These are phyloP conservation scores for Dunckerocampus dactyliophorus DNA, from an alignment of 2,113 vertebrate species.

Conservation along the genomic window DNA sequence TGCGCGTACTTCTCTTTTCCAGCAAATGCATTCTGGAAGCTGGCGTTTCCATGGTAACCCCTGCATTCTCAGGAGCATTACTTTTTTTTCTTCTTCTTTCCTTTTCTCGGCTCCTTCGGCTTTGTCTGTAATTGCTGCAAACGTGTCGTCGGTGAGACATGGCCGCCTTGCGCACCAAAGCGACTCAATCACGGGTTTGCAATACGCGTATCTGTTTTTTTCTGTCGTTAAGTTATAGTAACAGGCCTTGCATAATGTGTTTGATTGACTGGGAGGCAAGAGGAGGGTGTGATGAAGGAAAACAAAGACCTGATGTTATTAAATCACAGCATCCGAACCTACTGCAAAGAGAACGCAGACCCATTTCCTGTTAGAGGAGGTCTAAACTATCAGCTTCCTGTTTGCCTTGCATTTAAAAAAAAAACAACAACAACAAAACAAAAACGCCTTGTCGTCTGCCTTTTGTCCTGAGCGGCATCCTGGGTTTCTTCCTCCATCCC, in stretches of 20 bases:
- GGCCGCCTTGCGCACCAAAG: slow-evolving; percentile 19
- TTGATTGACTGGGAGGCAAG: not conserved
- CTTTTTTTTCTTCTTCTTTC: slow-evolving; percentile 50
- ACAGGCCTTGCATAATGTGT: not conserved
- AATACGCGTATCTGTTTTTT: not conserved
- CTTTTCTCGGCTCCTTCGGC: slow-evolving; percentile 27
- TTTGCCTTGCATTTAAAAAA: slow-evolving; percentile 24
- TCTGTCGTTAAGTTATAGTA: not conserved
- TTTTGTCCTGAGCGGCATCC: slow-evolving; percentile 17
- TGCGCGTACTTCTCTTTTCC: slow-evolving; percentile 41
- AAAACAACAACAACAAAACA: no score
- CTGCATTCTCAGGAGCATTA: slow-evolving; percentile 64
- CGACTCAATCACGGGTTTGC: not conserved
- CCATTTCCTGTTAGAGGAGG: not conserved
- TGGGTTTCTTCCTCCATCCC: slow-evolving; percentile 30
- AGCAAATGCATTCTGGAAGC: slow-evolving; percentile 71
- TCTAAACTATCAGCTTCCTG: not conserved
- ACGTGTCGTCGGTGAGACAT: slow-evolving; percentile 51
- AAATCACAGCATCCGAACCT: slow-evolving; percentile 15
- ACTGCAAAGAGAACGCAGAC: not conserved
- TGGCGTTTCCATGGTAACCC: slow-evolving; percentile 69
- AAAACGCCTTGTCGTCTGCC: slow-evolving; percentile 21
- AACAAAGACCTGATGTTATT: slow-evolving; percentile 17
- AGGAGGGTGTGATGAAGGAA: not conserved
- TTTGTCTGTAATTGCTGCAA: slow-evolving; percentile 69